A percentile compares a stretch with the other conserved stretches of the same genome.
Conservation (phyloP, 2,113 vertebrate species). For the Notarius lentiginosus region DNA sequence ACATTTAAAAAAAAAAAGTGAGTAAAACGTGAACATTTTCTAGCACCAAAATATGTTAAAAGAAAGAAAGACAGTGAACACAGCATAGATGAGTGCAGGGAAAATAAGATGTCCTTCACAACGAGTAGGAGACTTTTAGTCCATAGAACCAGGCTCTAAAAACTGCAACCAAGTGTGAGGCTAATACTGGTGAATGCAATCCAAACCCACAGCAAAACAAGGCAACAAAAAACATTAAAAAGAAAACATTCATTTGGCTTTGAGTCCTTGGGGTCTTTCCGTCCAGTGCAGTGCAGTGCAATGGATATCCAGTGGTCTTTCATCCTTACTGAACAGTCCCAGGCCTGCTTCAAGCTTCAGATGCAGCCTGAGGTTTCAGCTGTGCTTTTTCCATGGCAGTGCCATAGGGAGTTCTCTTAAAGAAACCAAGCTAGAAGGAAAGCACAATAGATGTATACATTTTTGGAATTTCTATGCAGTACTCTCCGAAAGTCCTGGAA, state of each 20-base stretch:
- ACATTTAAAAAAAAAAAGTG: not conserved
- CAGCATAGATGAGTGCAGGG: constrained; percentile 27
- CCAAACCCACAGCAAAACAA: constrained; percentile 56
- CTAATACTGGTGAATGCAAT: constrained; percentile 53
- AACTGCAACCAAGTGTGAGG: constrained; percentile 36
- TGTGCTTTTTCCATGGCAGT: constrained; percentile 95
- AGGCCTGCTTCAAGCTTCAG: constrained; percentile 78
- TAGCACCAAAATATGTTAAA: constrained; percentile 66
- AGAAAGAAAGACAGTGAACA: constrained; percentile 27
- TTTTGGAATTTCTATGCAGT: not conserved
- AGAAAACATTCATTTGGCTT: constrained; percentile 77
- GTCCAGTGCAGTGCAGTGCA: constrained; percentile 72
- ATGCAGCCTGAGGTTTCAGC: constrained; percentile 90
- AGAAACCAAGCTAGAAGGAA: constrained; percentile 84
- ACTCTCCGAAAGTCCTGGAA: not conserved
- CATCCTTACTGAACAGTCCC: constrained; percentile 48
- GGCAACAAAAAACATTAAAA: constrained; percentile 49
- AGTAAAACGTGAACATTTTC: constrained; percentile 5
- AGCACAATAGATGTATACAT: not conserved
- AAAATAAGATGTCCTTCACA: constrained; percentile 1
- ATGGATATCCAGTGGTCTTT: constrained; percentile 78
- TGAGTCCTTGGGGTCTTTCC: constrained; percentile 61
- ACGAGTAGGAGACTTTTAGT: not conserved
- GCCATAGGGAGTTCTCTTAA: constrained; percentile 88
- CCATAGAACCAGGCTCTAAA: not conserved